Conservation (phyloP, 1,140 invertebrate species). For the Melipona quadrifasciata region DNA sequence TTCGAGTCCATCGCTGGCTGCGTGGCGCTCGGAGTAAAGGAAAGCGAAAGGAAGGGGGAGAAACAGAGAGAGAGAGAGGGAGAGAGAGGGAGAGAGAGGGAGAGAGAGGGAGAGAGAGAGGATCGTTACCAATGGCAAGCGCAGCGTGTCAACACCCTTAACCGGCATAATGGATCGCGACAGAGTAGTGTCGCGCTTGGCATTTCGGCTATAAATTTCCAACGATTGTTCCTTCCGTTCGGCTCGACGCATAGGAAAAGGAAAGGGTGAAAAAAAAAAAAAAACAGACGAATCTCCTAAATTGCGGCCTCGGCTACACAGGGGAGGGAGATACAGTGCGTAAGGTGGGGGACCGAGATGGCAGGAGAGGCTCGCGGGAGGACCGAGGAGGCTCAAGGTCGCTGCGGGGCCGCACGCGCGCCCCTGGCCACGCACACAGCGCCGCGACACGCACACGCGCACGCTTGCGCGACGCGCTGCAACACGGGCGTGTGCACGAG, state of each 20-base stretch:
- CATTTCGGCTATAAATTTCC: too few species aligned
- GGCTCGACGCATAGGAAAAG: too few species aligned
- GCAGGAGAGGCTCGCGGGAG: constrained; percentile 36
- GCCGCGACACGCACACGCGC: constrained; percentile 54
- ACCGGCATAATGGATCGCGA: too few species aligned
- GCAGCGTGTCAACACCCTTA: too few species aligned
- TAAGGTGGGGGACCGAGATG: constrained; percentile 21
- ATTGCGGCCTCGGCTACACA: constrained; percentile 37
- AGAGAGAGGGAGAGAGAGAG: constrained; percentile 37
- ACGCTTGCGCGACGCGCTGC: constrained; percentile 34
- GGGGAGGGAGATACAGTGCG: constrained; percentile 50
- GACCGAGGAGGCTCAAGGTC: constrained; percentile 76
- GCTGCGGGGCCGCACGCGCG: constrained; percentile 78
- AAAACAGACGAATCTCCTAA: not conserved
- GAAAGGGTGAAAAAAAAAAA: too few species aligned
- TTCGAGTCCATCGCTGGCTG: constrained; percentile 41
- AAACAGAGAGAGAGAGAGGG: constrained; percentile 28
- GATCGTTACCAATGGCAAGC: too few species aligned
- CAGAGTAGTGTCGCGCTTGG: too few species aligned
- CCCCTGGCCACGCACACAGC: constrained; percentile 66
- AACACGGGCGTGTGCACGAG: constrained; percentile 62
- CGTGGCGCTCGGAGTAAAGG: constrained; percentile 51
- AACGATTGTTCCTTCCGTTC: too few species aligned
- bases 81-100: constrained; percentile 44
- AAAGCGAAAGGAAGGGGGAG: constrained; percentile 43